phyloP scores from a whole-genome alignment of 2,113 vertebrate species.

The Mionectes macconnelli region DNA sequence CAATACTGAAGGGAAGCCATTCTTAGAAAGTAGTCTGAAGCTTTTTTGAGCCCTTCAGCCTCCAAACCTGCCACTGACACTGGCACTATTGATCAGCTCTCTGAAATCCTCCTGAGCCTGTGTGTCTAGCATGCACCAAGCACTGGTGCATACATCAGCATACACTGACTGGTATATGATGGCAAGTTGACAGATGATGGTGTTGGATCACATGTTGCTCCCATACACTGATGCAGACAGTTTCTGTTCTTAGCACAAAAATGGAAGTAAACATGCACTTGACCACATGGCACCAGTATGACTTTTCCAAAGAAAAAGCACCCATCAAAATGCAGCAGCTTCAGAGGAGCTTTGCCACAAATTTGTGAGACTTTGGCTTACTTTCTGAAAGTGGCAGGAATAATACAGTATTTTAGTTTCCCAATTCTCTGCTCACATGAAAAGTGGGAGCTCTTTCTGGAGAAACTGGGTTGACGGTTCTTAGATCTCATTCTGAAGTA shows the following conservation, averaged over 20 bases:
- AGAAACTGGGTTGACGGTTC: not conserved
- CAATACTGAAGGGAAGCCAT: not conserved
- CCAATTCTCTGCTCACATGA: fast-evolving
- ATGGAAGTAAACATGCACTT: not conserved
- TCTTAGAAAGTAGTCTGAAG: not conserved
- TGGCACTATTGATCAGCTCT: not conserved
- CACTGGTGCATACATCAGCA: too few relatives aligned
- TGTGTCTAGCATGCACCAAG: not conserved
- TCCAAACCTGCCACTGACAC: not conserved
- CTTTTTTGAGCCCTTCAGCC: not conserved
- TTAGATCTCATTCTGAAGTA: not conserved
- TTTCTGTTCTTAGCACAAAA: not conserved
- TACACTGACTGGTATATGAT: not conserved
- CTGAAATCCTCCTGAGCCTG: not conserved
- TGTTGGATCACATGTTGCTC: not conserved
- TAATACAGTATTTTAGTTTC: not conserved
- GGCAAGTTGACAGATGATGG: not conserved
- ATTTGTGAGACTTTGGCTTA: not conserved
- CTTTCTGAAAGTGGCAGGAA: not conserved
- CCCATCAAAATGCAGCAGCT: not conserved
- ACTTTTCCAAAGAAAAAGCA: not conserved
- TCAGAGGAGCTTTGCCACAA: not conserved
- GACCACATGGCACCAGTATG: not conserved
- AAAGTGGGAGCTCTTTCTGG: not conserved
- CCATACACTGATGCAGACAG: not conserved